A percentile compares a stretch with the other conserved stretches of the same genome.
Evolutionary conservation across 2,797 vertebrate species (phyloP).

Genomic region (Myiothlypis coronata): DNA sequence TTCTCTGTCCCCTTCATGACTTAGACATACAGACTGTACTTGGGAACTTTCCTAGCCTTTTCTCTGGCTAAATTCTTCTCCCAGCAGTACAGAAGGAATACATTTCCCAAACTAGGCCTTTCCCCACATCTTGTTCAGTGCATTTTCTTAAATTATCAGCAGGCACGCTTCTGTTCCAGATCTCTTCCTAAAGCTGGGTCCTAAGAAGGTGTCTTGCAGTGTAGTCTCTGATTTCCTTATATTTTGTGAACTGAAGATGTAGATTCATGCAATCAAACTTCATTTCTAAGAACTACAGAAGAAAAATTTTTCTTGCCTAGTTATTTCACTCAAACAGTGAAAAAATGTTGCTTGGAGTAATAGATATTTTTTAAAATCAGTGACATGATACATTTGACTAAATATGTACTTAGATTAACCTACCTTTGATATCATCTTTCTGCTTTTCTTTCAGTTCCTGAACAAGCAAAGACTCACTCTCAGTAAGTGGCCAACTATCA

Average conservation of each 20-base stretch:
- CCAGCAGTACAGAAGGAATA: background rate
- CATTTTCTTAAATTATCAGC: background rate
- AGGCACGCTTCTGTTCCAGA: background rate
- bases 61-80: background rate
- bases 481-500: constrained; percentile 85
- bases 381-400: background rate
- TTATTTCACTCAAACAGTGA: background rate
- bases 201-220: background rate
- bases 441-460: constrained; percentile 79
- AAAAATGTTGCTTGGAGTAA: background rate
- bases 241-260: background rate
- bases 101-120: background rate
- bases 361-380: background rate
- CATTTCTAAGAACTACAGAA: background rate
- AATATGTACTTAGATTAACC: background rate
- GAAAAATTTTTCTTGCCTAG: background rate
- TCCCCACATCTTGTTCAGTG: accelerated
- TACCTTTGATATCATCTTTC: constrained; percentile 84
- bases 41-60: background rate
- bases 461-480: constrained; percentile 78
- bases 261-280: background rate
- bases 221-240: background rate
- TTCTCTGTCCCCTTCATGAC: background rate
- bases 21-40: background rate
- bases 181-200: background rate